These are phyloP conservation scores for Eira barbara DNA, from an alignment of 2,113 vertebrate species.

Conservation along the genomic window DNA sequence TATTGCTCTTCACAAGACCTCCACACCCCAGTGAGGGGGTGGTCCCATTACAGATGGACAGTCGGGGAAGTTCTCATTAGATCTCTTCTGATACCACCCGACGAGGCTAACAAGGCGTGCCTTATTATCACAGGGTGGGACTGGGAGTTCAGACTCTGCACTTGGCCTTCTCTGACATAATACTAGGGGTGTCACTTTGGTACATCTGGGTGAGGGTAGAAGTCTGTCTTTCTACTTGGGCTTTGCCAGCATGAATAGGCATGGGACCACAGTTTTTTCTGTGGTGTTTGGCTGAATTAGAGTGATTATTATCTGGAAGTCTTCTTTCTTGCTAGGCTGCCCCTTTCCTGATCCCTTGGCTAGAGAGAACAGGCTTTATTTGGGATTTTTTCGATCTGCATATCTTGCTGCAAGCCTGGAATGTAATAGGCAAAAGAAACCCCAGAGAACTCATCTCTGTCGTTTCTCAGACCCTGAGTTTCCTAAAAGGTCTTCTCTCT, in stretches of 20 bases:
- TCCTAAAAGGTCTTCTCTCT: neutral
- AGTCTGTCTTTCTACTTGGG: neutral
- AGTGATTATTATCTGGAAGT: neutral
- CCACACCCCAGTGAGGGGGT: rapidly evolving
- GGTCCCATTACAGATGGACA: neutral
- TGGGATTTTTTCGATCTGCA: neutral
- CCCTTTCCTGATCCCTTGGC: neutral
- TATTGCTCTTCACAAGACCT: neutral
- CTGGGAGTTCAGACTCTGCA: neutral
- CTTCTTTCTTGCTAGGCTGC: neutral
- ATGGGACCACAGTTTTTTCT: neutral
- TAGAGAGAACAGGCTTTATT: neutral
- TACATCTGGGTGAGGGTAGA: neutral
- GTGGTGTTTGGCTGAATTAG: neutral
- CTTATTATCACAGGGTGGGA: neutral
- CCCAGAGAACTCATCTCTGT: neutral
- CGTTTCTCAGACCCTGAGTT: neutral
- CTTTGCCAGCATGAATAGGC: neutral
- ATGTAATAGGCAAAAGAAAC: neutral
- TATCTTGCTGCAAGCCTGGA: neutral
- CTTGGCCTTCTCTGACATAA: neutral
- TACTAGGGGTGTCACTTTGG: neutral
- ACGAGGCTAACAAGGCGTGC: neutral
- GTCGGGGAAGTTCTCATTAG: neutral
- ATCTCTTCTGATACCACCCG: neutral